Percentiles rank a stretch among this genome's conserved stretches.
phyloP scores from a whole-genome alignment of 1,140 invertebrate species.

The Meloidogyne chitwoodi region DNA sequence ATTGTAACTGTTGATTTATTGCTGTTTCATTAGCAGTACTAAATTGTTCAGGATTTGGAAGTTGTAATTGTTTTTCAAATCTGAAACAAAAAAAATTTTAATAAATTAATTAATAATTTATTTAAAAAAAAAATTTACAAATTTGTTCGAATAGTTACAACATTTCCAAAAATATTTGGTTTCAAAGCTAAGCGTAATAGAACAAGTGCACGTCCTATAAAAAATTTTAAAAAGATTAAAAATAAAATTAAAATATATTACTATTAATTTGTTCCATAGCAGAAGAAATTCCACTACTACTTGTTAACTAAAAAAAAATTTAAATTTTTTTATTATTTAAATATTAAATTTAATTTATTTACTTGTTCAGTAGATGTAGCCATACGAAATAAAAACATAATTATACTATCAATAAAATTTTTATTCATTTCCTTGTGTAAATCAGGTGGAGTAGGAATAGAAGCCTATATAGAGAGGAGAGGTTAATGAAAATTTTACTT shows the following conservation, averaged over 20 bases:
- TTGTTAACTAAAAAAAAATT: too few species aligned
- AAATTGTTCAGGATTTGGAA: constrained; percentile 22
- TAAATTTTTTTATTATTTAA: too few species aligned
- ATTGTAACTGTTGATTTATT: constrained; percentile 11
- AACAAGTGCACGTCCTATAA: constrained; percentile 21
- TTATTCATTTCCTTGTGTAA: constrained; percentile 23
- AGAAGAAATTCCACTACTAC: too few species aligned
- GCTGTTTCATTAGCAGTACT: background rate
- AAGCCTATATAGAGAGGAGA: background rate
- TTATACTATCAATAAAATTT: constrained; percentile 18
- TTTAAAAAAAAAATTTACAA: constrained; percentile 20
- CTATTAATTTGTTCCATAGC: too few species aligned
- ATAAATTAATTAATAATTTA: constrained; percentile 3
- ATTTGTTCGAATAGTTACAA: constrained; percentile 26
- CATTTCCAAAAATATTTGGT: constrained; percentile 45
- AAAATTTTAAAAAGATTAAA: background rate
- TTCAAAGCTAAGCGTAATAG: constrained; percentile 45
- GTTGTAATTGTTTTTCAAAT: constrained; percentile 37
- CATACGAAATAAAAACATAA: constrained; percentile 25
- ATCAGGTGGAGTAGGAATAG: background rate
- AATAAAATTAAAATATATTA: too few species aligned
- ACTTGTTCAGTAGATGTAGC: constrained; percentile 19
- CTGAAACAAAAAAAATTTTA: constrained; percentile 15
- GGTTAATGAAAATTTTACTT: too few species aligned
- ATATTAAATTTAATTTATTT: background rate